phyloP scores from a whole-genome alignment of 2,113 vertebrate genomes.

The Thamnaconus septentrionalis region DNA sequence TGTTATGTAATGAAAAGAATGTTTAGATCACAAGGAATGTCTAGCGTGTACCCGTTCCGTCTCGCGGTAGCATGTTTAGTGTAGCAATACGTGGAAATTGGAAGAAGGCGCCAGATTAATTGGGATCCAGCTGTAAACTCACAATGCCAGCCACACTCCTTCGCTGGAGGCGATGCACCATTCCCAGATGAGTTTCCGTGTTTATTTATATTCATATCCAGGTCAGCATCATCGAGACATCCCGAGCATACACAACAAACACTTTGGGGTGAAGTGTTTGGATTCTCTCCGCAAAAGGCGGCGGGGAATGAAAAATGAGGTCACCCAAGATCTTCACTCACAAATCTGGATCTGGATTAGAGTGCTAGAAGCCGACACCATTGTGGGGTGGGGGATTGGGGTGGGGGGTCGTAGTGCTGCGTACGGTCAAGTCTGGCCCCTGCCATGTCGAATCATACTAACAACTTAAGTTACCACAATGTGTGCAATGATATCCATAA shows the following conservation, averaged over 20 bases:
- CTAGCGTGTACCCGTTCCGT: neutral
- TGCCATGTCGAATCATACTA: too few relatives aligned
- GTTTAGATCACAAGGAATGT: slow-evolving; percentile 17
- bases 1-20: slow-evolving; percentile 28
- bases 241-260: neutral
- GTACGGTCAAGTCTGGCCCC: too few relatives aligned
- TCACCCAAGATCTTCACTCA: too few relatives aligned
- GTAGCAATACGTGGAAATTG: slow-evolving; percentile 27
- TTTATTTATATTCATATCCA: slow-evolving; percentile 53
- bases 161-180: slow-evolving; percentile 27
- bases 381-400: too few relatives aligned
- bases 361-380: too few relatives aligned
- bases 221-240: slow-evolving; percentile 41
- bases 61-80: slow-evolving; percentile 14
- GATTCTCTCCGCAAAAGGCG: too few relatives aligned
- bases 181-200: slow-evolving; percentile 9
- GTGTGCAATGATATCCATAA: too few relatives aligned
- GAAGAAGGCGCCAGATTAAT: slow-evolving; percentile 40
- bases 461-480: too few relatives aligned
- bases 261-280: too few relatives aligned
- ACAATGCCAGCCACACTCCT: neutral
- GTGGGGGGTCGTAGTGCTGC: too few relatives aligned
- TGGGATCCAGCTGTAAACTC: slow-evolving; percentile 26
- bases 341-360: too few relatives aligned
- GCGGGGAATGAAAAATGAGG: too few relatives aligned